Conservation (phyloP, 1,140 invertebrate genomes). For the Spodoptera litura region DNA sequence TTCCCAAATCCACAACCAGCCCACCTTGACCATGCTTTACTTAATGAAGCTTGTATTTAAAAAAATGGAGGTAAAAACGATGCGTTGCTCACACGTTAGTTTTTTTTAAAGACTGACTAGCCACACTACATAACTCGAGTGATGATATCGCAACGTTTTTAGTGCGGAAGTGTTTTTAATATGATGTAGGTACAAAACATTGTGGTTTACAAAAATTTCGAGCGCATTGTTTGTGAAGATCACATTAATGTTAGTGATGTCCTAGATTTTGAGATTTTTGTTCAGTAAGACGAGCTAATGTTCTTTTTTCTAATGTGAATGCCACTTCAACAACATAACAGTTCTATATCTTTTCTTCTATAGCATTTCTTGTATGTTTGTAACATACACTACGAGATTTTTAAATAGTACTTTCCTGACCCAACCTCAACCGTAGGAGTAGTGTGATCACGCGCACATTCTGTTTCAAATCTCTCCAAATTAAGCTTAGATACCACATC, state of each 20-base stretch:
- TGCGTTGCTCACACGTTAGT: constrained; percentile 22
- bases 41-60: constrained; percentile 50
- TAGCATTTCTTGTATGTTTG: too few species aligned
- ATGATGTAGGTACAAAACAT: constrained; percentile 32
- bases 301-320: too few species aligned
- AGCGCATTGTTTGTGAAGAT: not conserved
- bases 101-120: constrained; percentile 44
- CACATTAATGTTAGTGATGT: not conserved
- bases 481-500: constrained; percentile 12
- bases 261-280: not conserved
- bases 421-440: too few species aligned
- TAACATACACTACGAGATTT: too few species aligned
- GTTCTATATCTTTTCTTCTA: too few species aligned
- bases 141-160: constrained; percentile 66
- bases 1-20: constrained; percentile 19
- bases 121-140: constrained; percentile 57
- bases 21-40: constrained; percentile 49
- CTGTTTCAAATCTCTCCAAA: constrained; percentile 11
- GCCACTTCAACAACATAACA: too few species aligned
- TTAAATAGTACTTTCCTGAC: not conserved
- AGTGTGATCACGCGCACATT: constrained; percentile 8
- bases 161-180: constrained; percentile 62
- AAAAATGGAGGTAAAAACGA: constrained; percentile 52
- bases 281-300: not conserved
- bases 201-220: constrained; percentile 24